Percentiles rank a stretch among this genome's conserved stretches.
Conservation (phyloP, 2,888 invertebrate species). For the Trichogramma evanescens region DNA sequence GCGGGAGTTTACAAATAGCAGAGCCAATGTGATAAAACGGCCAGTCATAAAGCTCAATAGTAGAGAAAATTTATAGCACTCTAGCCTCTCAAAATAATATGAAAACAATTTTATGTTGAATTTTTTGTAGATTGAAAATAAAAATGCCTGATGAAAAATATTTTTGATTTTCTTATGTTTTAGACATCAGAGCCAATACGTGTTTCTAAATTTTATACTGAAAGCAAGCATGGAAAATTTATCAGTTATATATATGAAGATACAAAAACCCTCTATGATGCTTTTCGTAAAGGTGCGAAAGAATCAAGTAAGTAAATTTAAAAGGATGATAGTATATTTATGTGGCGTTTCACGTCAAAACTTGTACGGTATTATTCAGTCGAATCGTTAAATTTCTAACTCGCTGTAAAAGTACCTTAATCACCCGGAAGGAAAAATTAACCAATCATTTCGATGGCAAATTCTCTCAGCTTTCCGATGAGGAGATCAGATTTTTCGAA, state of each 20-base stretch:
- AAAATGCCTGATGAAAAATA: background rate
- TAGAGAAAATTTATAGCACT: too few species aligned
- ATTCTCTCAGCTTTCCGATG: too few species aligned
- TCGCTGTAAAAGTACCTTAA: too few species aligned
- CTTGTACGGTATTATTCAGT: too few species aligned
- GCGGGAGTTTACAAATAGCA: too few species aligned
- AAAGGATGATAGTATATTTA: background rate
- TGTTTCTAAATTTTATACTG: constrained; percentile 84
- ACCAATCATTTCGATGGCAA: too few species aligned
- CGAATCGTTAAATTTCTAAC: too few species aligned
- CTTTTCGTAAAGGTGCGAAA: constrained; percentile 84
- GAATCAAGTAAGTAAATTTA: constrained; percentile 68
- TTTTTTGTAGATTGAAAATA: background rate
- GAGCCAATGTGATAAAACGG: too few species aligned
- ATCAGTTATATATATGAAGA: constrained; percentile 79
- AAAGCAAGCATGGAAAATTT: constrained; percentile 80
- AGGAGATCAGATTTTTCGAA: too few species aligned
- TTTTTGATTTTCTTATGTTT: constrained; percentile 35
- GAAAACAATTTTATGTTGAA: background rate
- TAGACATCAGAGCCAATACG: constrained; percentile 85
- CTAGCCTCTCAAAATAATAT: background rate
- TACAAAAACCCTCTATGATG: constrained; percentile 81
- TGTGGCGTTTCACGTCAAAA: too few species aligned
- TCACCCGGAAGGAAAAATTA: too few species aligned
- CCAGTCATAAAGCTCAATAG: too few species aligned